Evolutionary conservation across 2,113 vertebrate species (phyloP).

Genomic region (Leucopternis melanops): DNA sequence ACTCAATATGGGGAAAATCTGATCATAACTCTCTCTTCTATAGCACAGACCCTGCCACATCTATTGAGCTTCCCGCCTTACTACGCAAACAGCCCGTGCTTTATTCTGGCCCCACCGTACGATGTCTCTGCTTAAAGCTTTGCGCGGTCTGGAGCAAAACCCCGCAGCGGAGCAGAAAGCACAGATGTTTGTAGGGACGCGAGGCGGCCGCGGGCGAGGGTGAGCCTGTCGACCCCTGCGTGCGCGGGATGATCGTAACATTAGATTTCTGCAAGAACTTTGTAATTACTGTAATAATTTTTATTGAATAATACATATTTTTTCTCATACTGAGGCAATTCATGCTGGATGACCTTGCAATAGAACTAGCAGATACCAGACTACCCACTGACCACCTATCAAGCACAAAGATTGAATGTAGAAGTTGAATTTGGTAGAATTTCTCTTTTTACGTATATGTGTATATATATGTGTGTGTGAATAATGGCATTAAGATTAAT

Average conservation of each 20-base stretch:
- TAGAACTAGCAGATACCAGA: background rate
- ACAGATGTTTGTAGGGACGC: accelerated
- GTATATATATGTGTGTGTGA: background rate
- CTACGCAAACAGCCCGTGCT: background rate
- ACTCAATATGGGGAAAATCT: background rate
- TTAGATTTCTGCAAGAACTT: background rate
- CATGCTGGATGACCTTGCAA: background rate
- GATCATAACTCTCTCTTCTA: background rate
- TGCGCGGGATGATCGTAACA: too few species aligned
- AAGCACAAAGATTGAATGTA: background rate
- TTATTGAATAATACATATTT: background rate
- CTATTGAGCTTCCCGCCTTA: accelerated
- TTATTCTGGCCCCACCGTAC: background rate
- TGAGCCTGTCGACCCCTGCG: background rate
- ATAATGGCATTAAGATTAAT: background rate
- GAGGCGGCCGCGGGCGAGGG: accelerated
- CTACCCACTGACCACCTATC: background rate
- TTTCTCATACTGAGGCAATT: background rate
- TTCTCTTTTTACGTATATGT: background rate
- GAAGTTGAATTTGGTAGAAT: background rate
- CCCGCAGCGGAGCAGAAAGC: background rate
- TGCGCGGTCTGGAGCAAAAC: background rate
- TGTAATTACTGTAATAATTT: background rate
- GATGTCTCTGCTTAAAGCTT: background rate
- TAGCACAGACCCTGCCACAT: accelerated